phyloP scores from a whole-genome alignment of 2,888 invertebrate genomes.

The Melanophora roralis region DNA sequence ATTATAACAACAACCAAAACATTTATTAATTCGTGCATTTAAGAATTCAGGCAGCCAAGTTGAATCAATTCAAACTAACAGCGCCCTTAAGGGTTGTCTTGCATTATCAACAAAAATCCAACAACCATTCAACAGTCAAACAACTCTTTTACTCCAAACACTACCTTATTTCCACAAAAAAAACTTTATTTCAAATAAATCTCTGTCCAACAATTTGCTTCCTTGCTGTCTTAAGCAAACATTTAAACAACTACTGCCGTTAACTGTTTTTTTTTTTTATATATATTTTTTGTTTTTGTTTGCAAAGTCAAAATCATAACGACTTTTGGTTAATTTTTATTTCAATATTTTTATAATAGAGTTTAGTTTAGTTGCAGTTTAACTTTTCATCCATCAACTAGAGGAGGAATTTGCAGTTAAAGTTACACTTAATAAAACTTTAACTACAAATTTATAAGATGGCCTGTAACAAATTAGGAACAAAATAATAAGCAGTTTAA shows the following conservation, averaged over 20 bases:
- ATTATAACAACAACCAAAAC: slow-evolving; percentile 32
- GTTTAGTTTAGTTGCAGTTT: slow-evolving; percentile 54
- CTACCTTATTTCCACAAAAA: slow-evolving; percentile 33
- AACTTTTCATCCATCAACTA: slow-evolving; percentile 49
- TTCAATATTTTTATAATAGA: slow-evolving; percentile 35
- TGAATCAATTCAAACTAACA: slow-evolving; percentile 16
- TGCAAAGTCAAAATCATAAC: not conserved
- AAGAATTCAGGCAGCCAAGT: slow-evolving; percentile 21
- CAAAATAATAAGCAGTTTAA: slow-evolving; percentile 13
- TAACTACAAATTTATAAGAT: too few species aligned
- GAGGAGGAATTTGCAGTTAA: not conserved
- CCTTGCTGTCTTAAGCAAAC: slow-evolving; percentile 25
- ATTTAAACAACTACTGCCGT: slow-evolving; percentile 26
- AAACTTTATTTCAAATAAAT: slow-evolving; percentile 57
- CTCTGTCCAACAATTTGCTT: slow-evolving; percentile 67
- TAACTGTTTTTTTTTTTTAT: slow-evolving; percentile 14
- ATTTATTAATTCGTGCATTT: slow-evolving; percentile 17
- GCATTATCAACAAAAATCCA: slow-evolving; percentile 12
- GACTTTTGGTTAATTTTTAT: slow-evolving; percentile 43
- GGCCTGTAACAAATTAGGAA: too few species aligned
- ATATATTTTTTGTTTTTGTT: not conserved
- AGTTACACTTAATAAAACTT: too few species aligned
- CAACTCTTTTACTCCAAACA: slow-evolving; percentile 65
- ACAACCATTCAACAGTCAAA: slow-evolving; percentile 53
- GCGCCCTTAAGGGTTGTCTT: slow-evolving; percentile 57